Evolutionary conservation across 2,888 invertebrate species (phyloP), one percentile per base, ranked within the genome.

Genomic region (Plagiodera versicolora): DNA sequence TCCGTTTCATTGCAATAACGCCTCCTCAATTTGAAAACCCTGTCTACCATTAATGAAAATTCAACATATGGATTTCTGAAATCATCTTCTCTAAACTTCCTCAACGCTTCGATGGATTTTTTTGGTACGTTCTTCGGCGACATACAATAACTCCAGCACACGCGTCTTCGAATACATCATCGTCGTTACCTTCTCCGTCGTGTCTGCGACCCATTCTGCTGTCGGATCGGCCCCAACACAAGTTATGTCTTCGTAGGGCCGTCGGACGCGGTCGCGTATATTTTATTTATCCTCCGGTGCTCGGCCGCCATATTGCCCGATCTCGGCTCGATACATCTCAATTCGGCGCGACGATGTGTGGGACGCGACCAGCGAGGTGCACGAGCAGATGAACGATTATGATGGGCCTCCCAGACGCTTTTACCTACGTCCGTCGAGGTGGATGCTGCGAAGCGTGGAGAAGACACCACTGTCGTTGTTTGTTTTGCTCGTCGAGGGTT

Each of bases 201-300:
- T 77, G 77, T 74, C 73, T 71, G 67, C 67, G 72, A 73, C 72
- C 77, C 75, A 77, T 77, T 77, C 76, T 77, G 67, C 76, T 77
- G 76, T 76, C 77, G 70, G 66, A 69, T 69, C 62, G 67, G 74
- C 67, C 69, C 71, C 67, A 72, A 67, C 67, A 74, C 72, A 71
- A 77, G 74, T 77, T 78, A 78, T 76, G 76, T 77, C 76, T 74
- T 72, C 58, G 68, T 70, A 68, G 71, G 72, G 75, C 74, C 73
- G n/a, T 73, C 70, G 67, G n/a, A n/a, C n/a, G n/a, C n/a, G 4
- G 24, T 6, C 6, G 24, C 71, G 67, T 67, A 68, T 61, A 70
- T 72, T 70, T 74, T 72, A 71, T 73, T 72, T 73, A 70, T 72
- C 67, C 59, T 63, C 62, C 62, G 65, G 64, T 65, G 64, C 55